Percentiles rank a stretch among this genome's conserved stretches.
These are phyloP conservation scores for Andrena chrysosceles DNA, from an alignment of 2,888 invertebrate species.

Conservation along the genomic window DNA sequence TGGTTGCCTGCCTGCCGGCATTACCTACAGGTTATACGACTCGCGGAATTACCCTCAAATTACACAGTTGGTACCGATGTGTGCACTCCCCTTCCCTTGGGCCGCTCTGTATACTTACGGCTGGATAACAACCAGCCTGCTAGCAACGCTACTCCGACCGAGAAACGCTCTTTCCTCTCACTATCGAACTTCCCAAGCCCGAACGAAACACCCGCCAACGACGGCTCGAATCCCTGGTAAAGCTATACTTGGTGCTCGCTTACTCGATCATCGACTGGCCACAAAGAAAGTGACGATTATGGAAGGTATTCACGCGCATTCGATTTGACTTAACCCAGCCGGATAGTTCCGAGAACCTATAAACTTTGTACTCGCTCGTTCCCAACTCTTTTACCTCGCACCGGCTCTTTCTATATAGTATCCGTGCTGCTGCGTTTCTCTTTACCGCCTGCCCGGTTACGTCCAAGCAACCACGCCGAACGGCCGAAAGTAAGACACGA, in stretches of 20 bases:
- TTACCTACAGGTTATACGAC: slow-evolving; percentile 81
- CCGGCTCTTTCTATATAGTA: slow-evolving; percentile 20
- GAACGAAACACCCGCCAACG: slow-evolving; percentile 43
- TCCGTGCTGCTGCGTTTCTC: neutral
- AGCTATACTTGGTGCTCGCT: slow-evolving; percentile 63
- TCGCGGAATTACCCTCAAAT: slow-evolving; percentile 82
- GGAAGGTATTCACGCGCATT: slow-evolving; percentile 61
- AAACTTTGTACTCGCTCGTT: slow-evolving; percentile 48
- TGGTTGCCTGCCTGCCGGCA: slow-evolving; percentile 75
- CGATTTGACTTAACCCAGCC: slow-evolving; percentile 64
- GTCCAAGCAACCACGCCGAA: neutral
- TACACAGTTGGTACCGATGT: slow-evolving; percentile 80
- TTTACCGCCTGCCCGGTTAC: neutral
- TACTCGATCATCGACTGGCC: slow-evolving; percentile 62
- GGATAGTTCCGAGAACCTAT: slow-evolving; percentile 67
- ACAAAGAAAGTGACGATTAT: slow-evolving; percentile 70
- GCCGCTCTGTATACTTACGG: slow-evolving; percentile 75
- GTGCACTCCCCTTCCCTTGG: slow-evolving; percentile 75
- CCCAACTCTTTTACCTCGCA: slow-evolving; percentile 6
- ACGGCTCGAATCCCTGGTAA: slow-evolving; percentile 31
- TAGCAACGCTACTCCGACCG: slow-evolving; percentile 62
- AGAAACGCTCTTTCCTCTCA: slow-evolving; percentile 57
- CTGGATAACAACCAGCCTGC: slow-evolving; percentile 75
- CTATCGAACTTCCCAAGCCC: slow-evolving; percentile 48
- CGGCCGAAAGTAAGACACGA: too few species aligned